These are phyloP conservation scores for Drosophila kepulauana DNA, from an alignment of 1,140 invertebrate genomes.

Conservation along the genomic window DNA sequence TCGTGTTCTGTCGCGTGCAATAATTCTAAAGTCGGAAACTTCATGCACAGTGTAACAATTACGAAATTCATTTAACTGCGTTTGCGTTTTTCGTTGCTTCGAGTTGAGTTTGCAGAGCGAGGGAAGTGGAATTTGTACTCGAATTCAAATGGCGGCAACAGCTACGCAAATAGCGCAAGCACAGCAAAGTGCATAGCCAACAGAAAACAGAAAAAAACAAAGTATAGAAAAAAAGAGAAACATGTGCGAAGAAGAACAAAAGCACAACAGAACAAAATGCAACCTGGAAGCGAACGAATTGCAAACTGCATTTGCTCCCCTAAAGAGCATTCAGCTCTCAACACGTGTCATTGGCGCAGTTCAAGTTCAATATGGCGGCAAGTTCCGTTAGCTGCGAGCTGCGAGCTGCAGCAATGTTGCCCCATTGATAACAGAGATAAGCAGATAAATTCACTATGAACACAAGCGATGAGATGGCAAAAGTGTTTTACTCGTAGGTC, in stretches of 20 bases:
- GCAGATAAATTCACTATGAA: not conserved
- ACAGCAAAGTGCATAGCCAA: constrained; percentile 2
- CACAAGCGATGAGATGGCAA: not conserved
- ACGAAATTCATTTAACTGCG: constrained; percentile 21
- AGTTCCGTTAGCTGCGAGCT: constrained; percentile 20
- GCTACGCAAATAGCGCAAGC: constrained; percentile 25
- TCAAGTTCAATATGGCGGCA: constrained; percentile 48
- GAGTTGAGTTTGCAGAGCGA: not conserved
- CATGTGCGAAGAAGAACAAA: constrained; percentile 20
- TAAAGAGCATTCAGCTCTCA: constrained; percentile 4
- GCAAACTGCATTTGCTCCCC: constrained; percentile 1
- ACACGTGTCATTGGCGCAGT: constrained; percentile 41
- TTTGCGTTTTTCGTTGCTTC: constrained; percentile 25
- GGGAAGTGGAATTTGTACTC: constrained; percentile 33
- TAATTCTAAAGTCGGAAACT: constrained; percentile 8
- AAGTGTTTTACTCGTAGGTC: not conserved
- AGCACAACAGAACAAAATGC: constrained; percentile 15
- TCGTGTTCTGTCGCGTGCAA: constrained; percentile 52
- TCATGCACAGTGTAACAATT: constrained; percentile 16
- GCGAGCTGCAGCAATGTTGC: constrained; percentile 2
- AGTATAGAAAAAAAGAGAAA: constrained; percentile 7
- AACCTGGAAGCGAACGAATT: constrained; percentile 16
- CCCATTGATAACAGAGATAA: constrained; percentile 14
- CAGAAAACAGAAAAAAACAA: not conserved
- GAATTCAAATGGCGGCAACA: constrained; percentile 37